Conservation (phyloP, 1,140 invertebrate species). For the Oreohelix idahoensis region DNA sequence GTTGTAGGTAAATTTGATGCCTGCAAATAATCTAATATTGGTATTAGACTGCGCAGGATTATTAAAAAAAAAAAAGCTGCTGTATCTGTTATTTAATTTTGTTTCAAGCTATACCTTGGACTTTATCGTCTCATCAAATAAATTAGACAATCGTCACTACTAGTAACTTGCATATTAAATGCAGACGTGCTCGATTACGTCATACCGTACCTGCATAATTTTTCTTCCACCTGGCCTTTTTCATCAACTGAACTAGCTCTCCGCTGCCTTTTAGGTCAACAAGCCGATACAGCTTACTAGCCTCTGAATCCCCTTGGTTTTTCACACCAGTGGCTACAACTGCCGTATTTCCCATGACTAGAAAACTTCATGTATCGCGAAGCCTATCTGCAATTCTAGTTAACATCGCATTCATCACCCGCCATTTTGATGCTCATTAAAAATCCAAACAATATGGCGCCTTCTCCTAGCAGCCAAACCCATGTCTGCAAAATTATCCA, state of each 20-base stretch:
- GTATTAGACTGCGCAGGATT: too few relatives aligned
- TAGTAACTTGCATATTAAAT: too few relatives aligned
- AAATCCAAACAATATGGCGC: constrained; percentile 37
- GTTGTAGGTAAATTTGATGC: too few relatives aligned
- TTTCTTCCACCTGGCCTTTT: constrained; percentile 77
- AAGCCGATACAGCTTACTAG: constrained; percentile 65
- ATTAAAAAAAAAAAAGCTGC: too few relatives aligned
- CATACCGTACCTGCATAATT: constrained; percentile 61
- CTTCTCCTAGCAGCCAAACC: constrained; percentile 2
- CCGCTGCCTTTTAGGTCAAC: constrained; percentile 82
- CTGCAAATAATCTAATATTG: too few relatives aligned
- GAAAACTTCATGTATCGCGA: background rate
- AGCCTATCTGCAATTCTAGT: background rate
- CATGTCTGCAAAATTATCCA: too few relatives aligned
- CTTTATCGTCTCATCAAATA: too few relatives aligned
- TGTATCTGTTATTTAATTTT: too few relatives aligned
- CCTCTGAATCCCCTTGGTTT: constrained; percentile 60
- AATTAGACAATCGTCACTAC: too few relatives aligned
- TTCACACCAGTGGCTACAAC: constrained; percentile 66
- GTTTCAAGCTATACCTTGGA: too few relatives aligned
- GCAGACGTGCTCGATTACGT: too few relatives aligned
- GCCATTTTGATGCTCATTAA: constrained; percentile 38
- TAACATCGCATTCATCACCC: background rate
- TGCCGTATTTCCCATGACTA: constrained; percentile 63
- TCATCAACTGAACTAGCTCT: constrained; percentile 92